Evolutionary conservation across 2,888 invertebrate genomes (phyloP).

Genomic region (Hedya salicella): DNA sequence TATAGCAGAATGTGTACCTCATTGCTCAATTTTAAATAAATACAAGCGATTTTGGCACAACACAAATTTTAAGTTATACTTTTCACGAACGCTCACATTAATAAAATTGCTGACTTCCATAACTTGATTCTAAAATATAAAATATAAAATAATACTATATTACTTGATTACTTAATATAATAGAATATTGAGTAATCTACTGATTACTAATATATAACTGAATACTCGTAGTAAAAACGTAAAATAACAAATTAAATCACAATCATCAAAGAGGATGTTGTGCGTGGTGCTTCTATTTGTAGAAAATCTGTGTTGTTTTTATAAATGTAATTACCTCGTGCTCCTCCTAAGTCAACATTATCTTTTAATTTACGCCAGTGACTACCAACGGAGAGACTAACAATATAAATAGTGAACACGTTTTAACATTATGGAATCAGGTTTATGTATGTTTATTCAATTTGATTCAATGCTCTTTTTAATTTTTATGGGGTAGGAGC

Average conservation of each 20-base stretch:
- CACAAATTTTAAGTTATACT: too few species aligned
- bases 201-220: too few species aligned
- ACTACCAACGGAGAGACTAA: constrained; percentile 16
- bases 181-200: too few species aligned
- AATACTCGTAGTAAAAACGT: neutral
- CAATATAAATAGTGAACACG: constrained; percentile 25
- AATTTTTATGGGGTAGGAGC: too few species aligned
- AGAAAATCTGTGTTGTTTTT: constrained; percentile 26
- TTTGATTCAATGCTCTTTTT: neutral
- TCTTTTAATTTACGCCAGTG: constrained; percentile 29
- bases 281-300: constrained; percentile 9
- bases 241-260: neutral
- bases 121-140: too few species aligned
- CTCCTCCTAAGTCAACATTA: constrained; percentile 28
- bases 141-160: too few species aligned
- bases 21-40: too few species aligned
- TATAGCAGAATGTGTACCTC: too few species aligned
- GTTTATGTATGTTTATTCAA: neutral
- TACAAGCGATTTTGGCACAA: too few species aligned
- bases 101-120: too few species aligned
- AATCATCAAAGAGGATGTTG: neutral
- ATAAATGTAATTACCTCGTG: constrained; percentile 30
- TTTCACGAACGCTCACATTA: too few species aligned
- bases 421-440: constrained; percentile 5
- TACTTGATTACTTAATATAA: too few species aligned